A percentile compares a stretch with the other conserved stretches of the same genome.
phyloP scores from a whole-genome alignment of 2,797 vertebrate genomes.

The Hydrophis major region DNA sequence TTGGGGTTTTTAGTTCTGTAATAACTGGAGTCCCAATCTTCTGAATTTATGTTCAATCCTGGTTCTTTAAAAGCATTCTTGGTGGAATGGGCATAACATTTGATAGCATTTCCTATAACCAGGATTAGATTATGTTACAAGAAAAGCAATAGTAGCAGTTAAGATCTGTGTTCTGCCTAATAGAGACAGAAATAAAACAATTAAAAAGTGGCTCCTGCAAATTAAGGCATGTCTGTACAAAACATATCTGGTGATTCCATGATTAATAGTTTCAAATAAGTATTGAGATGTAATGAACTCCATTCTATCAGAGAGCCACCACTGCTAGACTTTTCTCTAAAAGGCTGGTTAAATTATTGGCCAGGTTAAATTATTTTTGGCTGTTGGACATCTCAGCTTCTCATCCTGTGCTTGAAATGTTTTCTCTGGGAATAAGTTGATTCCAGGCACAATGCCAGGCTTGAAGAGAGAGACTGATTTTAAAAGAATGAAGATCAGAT shows the following conservation, averaged over 20 bases:
- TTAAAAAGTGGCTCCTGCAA: neutral
- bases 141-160: neutral
- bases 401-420: neutral
- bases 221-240: neutral
- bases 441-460: neutral
- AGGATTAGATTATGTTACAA: neutral
- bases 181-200: neutral
- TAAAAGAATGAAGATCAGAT: neutral
- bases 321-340: neutral
- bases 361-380: neutral
- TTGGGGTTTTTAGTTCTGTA: neutral
- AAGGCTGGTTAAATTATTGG: neutral
- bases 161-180: neutral
- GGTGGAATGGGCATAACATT: neutral
- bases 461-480: neutral
- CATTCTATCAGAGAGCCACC: neutral
- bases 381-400: neutral
- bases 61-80: neutral
- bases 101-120: neutral
- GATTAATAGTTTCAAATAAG: neutral
- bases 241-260: neutral
- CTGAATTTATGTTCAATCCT: neutral
- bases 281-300: neutral
- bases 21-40: neutral
- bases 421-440: neutral